Percentiles rank a stretch among this genome's conserved stretches.
phyloP scores from a whole-genome alignment of 1,140 invertebrate species.

The Trichogramma pretiosum region DNA sequence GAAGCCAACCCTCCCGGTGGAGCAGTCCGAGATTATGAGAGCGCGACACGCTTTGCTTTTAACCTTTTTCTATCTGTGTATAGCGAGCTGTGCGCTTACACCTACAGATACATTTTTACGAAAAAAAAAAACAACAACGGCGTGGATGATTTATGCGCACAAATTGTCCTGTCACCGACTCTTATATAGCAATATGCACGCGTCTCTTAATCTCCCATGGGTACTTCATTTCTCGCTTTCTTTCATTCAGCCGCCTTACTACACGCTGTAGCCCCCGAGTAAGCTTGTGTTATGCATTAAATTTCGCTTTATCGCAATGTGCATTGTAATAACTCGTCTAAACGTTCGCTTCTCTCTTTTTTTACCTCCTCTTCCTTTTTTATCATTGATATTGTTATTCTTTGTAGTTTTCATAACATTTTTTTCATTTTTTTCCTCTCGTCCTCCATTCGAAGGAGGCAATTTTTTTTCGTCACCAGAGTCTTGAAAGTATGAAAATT shows the following conservation, averaged over 20 bases:
- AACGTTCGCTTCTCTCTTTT: neutral
- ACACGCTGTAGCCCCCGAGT: no score
- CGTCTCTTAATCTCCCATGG: neutral
- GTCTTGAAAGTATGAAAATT: neutral
- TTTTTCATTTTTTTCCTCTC: neutral
- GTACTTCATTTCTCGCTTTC: neutral
- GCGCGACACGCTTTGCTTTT: neutral
- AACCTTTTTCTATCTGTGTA: neutral
- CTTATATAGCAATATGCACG: no score
- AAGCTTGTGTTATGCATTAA: constrained; percentile 9
- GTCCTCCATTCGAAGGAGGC: no score
- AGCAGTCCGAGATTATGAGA: no score
- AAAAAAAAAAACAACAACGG: no score
- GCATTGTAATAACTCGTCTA: constrained; percentile 11
- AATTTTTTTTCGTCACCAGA: no score
- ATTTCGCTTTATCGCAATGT: constrained; percentile 15
- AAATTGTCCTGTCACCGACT: constrained; percentile 42
- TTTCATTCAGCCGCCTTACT: no score
- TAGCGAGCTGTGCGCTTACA: neutral
- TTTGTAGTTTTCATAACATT: neutral
- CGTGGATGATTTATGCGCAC: constrained; percentile 41
- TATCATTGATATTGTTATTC: no score
- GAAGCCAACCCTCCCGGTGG: no score
- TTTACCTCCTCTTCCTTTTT: neutral
- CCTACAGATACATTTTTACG: neutral